Evolutionary conservation across 2,888 invertebrate species (phyloP), one percentile per base, ranked within the genome.

Genomic region (Scaeva pyrastri): DNA sequence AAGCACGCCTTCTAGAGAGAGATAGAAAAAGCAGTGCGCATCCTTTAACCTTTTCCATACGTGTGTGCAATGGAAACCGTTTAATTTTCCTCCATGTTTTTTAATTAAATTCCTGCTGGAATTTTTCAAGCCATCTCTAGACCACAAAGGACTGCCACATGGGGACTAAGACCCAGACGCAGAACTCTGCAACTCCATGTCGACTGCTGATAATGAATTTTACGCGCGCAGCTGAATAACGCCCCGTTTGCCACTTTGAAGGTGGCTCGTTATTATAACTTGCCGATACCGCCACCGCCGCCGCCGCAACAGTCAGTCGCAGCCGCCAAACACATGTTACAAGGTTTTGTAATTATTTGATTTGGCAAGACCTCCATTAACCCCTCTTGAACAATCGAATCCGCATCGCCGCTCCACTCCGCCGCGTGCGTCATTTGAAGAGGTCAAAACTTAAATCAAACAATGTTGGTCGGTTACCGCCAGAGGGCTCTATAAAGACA

Each of bases 21-120:
- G 6, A 6, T 5, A 21, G 7, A 50, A 10, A 21, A 23, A 52
- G 43, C 43, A 31, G 8, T 31, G 31, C 31, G 64, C 77, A 82
- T 86, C 86, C 82, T 86, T 77, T 86, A 86, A 82, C 86, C 86
- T 86, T 82, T 86, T 43, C 64, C 36, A 50, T 68, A 48, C 23
- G 21, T 60, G 55, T 23, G 26, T 2, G 31, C 31, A 31, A 36
- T 39, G 36, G 68, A 60, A 45, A 84, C 39, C 71, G 72, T 84
- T 79, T 74, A 83, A 79, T 74, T 71, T 80, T 80, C 48, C 48
- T 19, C 56, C 68, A 76, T 73, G 62, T 74, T 82, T 39, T 86
- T 86, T 86, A 82, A 82, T 86, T 82, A 86, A 86, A 86, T 86
- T 62, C 86, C 81, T 86, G 76, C 81, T 81, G 85, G 64, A 86